Evolutionary conservation across 2,113 vertebrate genomes (phyloP), one percentile per base, ranked within the genome.

Genomic region (Elephas maximus): DNA sequence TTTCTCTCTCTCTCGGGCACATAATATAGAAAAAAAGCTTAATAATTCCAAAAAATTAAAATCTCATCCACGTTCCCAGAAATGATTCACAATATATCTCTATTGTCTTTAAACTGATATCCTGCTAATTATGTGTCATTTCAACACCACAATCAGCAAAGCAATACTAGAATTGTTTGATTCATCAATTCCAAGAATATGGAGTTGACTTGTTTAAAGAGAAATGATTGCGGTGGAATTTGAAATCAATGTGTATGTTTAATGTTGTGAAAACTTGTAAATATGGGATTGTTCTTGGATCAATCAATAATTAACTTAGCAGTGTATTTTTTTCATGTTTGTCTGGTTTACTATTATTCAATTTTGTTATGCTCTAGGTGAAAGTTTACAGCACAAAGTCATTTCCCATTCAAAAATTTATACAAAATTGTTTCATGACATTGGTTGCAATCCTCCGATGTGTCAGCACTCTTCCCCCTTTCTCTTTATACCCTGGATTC

Each of bases 101-200:
- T 71, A 69, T 93, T 96, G 88, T 73, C 41, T 9, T 80, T 96
- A 79, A 88, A 57, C 51, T 97, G 93, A 57, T 5, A 92, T 67
- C 82, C 20, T 37, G 37, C 37, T 24, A 79, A n/a, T 45, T 41
- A 85, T 23, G 82, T n/a, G 94, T 77, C 74, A 24, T 85, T 90
- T 86, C 80, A 96, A 74, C 15, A 51, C 5, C 93, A 92, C 94
- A 95, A 95, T 97, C 71, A 76, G 33, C 62, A 94, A 41, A 37
- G 84, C 88, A n/a, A 62, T 87, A 86, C 91, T 51, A 4, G 24
- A n/a, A 71, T 24, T 51, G 85, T 95, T 73, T 90, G 18, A 82
- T 1, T 17, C 53, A 41, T n/a, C 77, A 91, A 41, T 96, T 28
- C 45, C 11, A 82, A 21, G 18, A 96, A 96, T 77, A 80, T 60